Percentiles rank a stretch among this genome's conserved stretches.
These are phyloP conservation scores for Cochlearius cochlearius DNA, from an alignment of 2,113 vertebrate genomes.

Conservation along the genomic window DNA sequence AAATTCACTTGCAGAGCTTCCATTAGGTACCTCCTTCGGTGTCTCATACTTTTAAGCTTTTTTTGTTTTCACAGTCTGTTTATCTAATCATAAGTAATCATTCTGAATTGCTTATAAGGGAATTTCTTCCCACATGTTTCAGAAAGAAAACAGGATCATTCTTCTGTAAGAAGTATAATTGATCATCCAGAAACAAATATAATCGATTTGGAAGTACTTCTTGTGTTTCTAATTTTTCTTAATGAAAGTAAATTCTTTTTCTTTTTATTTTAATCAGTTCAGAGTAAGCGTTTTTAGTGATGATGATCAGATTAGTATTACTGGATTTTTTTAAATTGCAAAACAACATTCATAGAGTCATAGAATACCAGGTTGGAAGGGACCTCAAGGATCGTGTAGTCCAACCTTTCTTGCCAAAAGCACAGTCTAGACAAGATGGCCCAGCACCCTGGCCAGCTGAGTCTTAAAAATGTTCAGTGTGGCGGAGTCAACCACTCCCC, in stretches of 20 bases:
- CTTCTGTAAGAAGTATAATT: neutral
- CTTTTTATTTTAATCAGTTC: neutral
- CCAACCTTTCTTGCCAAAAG: too few species aligned
- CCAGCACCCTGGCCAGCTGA: too few species aligned
- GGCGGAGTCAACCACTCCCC: too few species aligned
- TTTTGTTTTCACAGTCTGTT: neutral
- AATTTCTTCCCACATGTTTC: neutral
- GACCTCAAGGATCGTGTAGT: too few species aligned
- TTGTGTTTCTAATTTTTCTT: neutral
- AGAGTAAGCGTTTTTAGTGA: neutral
- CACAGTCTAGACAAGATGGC: too few species aligned
- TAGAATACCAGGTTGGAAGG: too few species aligned
- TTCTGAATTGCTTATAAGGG: neutral
- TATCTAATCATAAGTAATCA: neutral
- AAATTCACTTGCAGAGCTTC: neutral
- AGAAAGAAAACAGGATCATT: neutral
- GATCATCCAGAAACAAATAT: neutral
- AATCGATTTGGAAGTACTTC: neutral
- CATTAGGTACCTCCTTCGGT: neutral
- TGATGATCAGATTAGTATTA: neutral
- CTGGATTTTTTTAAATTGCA: neutral
- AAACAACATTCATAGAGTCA: neutral
- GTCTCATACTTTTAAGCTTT: neutral
- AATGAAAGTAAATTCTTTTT: neutral
- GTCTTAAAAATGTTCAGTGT: too few species aligned